Conservation (phyloP, 2,797 vertebrate genomes). For the Rhinichthys osculus region DNA sequence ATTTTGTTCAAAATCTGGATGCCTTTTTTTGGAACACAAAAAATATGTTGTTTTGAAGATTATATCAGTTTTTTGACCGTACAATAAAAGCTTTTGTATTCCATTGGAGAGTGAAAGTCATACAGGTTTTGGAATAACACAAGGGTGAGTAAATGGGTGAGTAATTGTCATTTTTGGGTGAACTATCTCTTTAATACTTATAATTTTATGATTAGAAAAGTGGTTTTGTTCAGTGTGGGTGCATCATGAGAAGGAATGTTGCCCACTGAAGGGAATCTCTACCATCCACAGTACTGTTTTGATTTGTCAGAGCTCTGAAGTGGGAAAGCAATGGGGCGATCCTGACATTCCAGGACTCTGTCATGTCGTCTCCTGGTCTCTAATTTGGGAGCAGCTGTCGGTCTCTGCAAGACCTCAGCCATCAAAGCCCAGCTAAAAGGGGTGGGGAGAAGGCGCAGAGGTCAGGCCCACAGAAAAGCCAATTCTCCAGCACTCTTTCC, state of each 20-base stretch:
- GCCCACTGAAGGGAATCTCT: slow-evolving; percentile 56
- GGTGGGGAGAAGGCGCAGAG: slow-evolving; percentile 10
- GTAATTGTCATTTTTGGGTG: neutral
- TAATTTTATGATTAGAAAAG: neutral
- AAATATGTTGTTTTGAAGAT: neutral
- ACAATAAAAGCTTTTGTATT: neutral
- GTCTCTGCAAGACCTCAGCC: slow-evolving; percentile 73
- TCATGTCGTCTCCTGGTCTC: slow-evolving; percentile 75
- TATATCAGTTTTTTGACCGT: neutral
- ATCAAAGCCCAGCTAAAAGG: slow-evolving; percentile 69
- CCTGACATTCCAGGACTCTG: slow-evolving; percentile 78
- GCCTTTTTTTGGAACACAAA: neutral
- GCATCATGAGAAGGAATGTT: slow-evolving; percentile 33
- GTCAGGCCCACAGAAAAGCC: slow-evolving; percentile 54
- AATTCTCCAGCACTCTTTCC: slow-evolving; percentile 64
- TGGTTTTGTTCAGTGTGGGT: neutral
- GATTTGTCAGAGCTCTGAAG: slow-evolving; percentile 75
- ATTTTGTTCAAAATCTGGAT: neutral
- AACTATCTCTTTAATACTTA: neutral
- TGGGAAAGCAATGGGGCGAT: slow-evolving; percentile 68
- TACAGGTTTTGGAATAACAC: neutral
- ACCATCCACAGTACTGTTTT: slow-evolving; percentile 61
- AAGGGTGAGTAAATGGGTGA: neutral
- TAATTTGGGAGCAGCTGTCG: slow-evolving; percentile 85
- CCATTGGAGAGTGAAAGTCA: neutral